Percentiles rank a stretch among this genome's conserved stretches.
Conservation (phyloP, 2,888 invertebrate species). For the Petrolisthes manimaculis region DNA sequence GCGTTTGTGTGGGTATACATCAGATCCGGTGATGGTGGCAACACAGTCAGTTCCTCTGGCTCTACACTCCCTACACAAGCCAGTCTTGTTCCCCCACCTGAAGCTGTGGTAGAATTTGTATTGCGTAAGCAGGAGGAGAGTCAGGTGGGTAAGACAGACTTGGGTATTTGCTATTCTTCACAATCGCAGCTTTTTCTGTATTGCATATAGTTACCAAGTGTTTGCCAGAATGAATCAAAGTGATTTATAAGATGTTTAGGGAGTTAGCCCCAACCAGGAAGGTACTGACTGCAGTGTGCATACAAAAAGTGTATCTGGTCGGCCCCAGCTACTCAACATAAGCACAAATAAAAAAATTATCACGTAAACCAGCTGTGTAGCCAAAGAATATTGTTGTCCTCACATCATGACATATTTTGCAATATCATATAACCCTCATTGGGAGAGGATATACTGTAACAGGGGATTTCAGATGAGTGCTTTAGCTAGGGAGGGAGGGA, state of each 20-base stretch:
- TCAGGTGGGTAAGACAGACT: constrained; percentile 24
- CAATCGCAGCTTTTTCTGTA: neutral
- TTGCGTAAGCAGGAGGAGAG: constrained; percentile 42
- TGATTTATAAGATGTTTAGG: no score
- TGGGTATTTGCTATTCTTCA: neutral
- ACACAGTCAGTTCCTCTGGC: neutral
- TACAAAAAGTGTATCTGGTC: neutral
- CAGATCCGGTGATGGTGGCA: constrained; percentile 1
- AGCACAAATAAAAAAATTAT: no score
- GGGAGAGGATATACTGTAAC: no score
- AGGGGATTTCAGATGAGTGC: no score
- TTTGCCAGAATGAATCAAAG: no score
- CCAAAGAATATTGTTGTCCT: no score
- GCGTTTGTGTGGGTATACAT: constrained; percentile 64
- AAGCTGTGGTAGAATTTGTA: constrained; percentile 57
- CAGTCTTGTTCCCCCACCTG: constrained; percentile 45
- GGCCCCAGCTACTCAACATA: no score
- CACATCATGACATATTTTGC: no score
- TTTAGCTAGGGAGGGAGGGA: no score
- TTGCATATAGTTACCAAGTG: neutral
- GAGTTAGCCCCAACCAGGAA: no score
- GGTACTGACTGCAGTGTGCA: neutral
- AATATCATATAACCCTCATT: no score
- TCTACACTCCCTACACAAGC: neutral
- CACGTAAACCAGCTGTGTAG: no score